phyloP scores from a whole-genome alignment of 2,888 invertebrate genomes.

The Ametastegia equiseti region DNA sequence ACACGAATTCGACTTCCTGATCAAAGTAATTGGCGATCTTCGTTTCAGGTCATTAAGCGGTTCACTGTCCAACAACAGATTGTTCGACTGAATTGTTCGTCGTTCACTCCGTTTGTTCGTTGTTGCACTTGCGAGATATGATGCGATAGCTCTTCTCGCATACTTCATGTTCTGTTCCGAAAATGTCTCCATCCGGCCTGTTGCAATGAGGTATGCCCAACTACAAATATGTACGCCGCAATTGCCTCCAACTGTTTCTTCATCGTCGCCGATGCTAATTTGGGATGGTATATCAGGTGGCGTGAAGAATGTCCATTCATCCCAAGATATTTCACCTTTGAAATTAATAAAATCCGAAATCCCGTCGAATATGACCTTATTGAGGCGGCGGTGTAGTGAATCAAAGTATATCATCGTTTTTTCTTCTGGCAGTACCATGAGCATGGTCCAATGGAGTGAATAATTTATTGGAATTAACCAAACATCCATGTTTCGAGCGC shows the following conservation, averaged over 20 bases:
- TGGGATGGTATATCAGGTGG: neutral
- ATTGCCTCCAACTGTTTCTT: neutral
- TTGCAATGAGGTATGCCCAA: neutral
- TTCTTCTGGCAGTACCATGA: neutral
- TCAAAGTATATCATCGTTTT: neutral
- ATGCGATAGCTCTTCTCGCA: neutral
- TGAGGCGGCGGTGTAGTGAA: neutral
- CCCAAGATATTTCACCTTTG: neutral
- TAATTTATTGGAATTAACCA: neutral
- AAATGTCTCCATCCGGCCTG: neutral
- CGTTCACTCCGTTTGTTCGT: too few species aligned
- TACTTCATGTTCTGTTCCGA: neutral
- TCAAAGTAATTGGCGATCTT: too few species aligned
- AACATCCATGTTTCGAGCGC: neutral
- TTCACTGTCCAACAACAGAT: too few species aligned
- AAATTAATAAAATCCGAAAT: neutral
- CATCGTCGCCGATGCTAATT: neutral
- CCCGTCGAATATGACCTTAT: neutral
- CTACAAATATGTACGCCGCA: neutral
- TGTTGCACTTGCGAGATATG: too few species aligned
- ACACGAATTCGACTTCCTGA: too few species aligned
- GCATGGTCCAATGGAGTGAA: neutral
- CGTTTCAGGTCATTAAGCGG: too few species aligned
- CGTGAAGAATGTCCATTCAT: neutral
- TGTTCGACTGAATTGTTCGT: too few species aligned